Conservation (phyloP, 1,140 invertebrate species). For the Panagrolaimus sp. region DNA sequence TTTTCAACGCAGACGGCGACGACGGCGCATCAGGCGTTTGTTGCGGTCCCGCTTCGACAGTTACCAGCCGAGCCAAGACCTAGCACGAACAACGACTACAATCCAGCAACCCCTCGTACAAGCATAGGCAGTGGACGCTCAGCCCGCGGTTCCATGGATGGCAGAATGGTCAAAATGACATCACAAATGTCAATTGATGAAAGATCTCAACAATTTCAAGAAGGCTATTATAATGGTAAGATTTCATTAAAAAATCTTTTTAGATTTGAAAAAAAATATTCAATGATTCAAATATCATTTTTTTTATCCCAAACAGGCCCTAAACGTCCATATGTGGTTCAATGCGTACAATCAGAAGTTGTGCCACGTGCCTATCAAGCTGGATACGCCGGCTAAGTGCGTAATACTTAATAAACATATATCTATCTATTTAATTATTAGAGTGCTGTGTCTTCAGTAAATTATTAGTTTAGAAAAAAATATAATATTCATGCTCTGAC, state of each 20-base stretch:
- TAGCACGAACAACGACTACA: background rate
- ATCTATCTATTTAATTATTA: no score
- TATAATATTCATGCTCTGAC: no score
- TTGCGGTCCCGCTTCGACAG: conserved; percentile 13
- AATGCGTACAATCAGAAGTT: conserved; percentile 9
- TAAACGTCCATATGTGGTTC: background rate
- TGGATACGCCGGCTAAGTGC: no score
- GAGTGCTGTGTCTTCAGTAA: no score
- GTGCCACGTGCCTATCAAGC: background rate
- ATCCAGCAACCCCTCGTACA: background rate
- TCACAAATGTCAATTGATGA: conserved; percentile 11
- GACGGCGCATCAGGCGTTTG: conserved; percentile 7
- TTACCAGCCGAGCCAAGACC: conserved; percentile 1
- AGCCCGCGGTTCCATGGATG: background rate
- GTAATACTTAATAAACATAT: no score
- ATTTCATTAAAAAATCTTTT: no score
- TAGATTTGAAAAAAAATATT: no score
- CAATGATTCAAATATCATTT: no score
- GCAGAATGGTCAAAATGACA: background rate
- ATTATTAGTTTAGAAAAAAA: no score
- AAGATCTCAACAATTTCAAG: background rate
- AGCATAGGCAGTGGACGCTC: background rate
- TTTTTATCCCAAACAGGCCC: background rate
- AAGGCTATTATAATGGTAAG: background rate
- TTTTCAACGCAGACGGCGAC: conserved; percentile 15